Conservation (phyloP, 2,888 invertebrate species). For the Melanargia galathea region DNA sequence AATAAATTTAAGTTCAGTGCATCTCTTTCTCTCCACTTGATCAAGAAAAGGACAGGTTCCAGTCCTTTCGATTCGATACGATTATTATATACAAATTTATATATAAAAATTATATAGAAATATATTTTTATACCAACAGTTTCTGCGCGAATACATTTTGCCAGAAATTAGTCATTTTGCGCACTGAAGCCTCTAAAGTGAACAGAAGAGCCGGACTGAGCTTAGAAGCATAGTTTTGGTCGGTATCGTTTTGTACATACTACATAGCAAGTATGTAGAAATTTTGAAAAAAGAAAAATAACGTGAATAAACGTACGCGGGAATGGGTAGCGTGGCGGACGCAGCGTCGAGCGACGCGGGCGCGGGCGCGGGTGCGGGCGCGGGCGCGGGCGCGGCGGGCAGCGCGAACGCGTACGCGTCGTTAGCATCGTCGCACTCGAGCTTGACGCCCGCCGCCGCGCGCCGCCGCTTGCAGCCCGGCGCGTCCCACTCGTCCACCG, state of each 20-base stretch:
- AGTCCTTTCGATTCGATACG: too few relatives aligned
- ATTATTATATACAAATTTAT: too few relatives aligned
- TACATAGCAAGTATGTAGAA: background rate
- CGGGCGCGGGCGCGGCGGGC: constrained; percentile 65
- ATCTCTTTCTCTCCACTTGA: background rate
- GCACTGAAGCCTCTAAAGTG: background rate
- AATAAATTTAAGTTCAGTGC: background rate
- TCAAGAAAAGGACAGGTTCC: background rate
- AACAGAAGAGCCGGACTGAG: background rate
- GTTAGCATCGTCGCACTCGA: constrained; percentile 87
- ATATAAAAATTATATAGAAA: too few relatives aligned
- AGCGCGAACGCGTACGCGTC: constrained; percentile 86
- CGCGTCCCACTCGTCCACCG: constrained; percentile 76
- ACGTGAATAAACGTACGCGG: constrained; percentile 41
- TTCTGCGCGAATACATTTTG: too few relatives aligned
- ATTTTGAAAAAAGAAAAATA: constrained; percentile 11
- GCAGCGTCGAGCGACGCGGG: constrained; percentile 56
- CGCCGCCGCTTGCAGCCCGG: constrained; percentile 77
- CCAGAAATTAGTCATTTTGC: too few relatives aligned
- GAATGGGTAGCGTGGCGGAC: constrained; percentile 42
- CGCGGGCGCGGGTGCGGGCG: constrained; percentile 52
- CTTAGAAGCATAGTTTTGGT: background rate
- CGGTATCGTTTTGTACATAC: background rate
- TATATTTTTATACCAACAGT: too few relatives aligned
- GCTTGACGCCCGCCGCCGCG: constrained; percentile 85